Evolutionary conservation across 2,113 vertebrate genomes (phyloP), one percentile per base, ranked within the genome.

Genomic region (Takifugu bimaculatus): DNA sequence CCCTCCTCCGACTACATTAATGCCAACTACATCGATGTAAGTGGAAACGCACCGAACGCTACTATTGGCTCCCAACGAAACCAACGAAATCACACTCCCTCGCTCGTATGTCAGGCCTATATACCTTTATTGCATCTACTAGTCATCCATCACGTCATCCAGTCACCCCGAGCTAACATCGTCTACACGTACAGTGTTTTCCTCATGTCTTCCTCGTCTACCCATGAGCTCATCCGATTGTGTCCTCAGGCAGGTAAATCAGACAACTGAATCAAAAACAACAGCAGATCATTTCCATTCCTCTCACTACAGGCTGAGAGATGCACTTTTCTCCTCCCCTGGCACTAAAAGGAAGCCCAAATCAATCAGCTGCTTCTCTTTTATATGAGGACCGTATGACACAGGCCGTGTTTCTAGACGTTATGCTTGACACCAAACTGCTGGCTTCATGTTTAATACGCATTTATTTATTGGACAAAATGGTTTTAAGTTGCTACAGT

Each of bases 11-110:
- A 99, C 91, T 99, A 99, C 89, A 99, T 99, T 91, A 99, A 99
- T 92, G 97, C 97, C 91, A 99, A 99, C 93, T 99, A 99, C 87
- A 98, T 99, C 90, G 97, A 99, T 90, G 97, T 99, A 96, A 99
- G 97, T 99, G 88, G 91, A 83, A 89, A 86, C 87, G 80, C 84
- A 87, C 83, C 87, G 88, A 89, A 87, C 85, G 80, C 78, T 86
- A 89, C 88, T 89, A 88, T 90, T 91, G 89, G 86, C 87, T 89
- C 87, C 85, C 87, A 89, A 87, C 81, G 85, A 89, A 89, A 87
- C 87, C 86, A 90, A 88, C 87, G 90, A 91, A 87, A 84, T 83
- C 81, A 80, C 87, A 90, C 90, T 81, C 86, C 88, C 88, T 90
- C 81, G 93, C 92, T 90, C 91, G 84, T 91, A 88, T 92, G 88